Evolutionary conservation across 2,797 vertebrate genomes (phyloP).

Genomic region (Lutjanus argentimaculatus): DNA sequence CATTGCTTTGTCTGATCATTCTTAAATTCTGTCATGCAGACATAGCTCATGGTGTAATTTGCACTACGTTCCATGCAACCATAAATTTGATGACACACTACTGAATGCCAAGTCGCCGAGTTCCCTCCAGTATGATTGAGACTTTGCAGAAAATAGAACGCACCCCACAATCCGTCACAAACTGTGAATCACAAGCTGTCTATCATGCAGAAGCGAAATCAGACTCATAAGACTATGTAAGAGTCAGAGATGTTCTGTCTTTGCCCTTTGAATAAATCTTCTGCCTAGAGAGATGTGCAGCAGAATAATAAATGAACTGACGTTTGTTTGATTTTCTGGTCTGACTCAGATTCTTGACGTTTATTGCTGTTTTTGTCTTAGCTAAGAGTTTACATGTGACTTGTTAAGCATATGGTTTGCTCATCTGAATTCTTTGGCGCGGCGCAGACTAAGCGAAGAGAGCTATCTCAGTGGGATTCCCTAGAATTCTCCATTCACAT

Average conservation of each 20-base stretch:
- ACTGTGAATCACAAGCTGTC: constrained; percentile 19
- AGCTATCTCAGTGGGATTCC: constrained; percentile 82
- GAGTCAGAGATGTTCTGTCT: background rate
- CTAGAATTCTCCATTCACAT: constrained; percentile 76
- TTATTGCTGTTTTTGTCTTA: constrained; percentile 43
- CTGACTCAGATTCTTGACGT: constrained; percentile 30
- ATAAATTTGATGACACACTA: constrained; percentile 38
- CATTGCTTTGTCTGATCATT: constrained; percentile 54
- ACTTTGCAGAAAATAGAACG: constrained; percentile 21
- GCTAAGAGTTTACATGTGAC: constrained; percentile 61
- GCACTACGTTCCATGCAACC: constrained; percentile 40
- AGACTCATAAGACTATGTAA: background rate
- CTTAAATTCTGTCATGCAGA: constrained; percentile 43
- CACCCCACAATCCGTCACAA: constrained; percentile 8
- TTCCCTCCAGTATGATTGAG: constrained; percentile 31
- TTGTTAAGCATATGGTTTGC: constrained; percentile 80
- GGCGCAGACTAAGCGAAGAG: constrained; percentile 45
- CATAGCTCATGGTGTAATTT: constrained; percentile 39
- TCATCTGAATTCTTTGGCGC: constrained; percentile 81
- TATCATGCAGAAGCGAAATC: background rate
- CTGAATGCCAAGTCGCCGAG: constrained; percentile 30
- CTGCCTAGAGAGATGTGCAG: background rate
- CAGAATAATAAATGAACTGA: constrained; percentile 22
- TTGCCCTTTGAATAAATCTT: constrained; percentile 13
- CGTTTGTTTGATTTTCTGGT: constrained; percentile 16